phyloP scores from a whole-genome alignment of 2,113 vertebrate species.

The Dermatemys mawii region DNA sequence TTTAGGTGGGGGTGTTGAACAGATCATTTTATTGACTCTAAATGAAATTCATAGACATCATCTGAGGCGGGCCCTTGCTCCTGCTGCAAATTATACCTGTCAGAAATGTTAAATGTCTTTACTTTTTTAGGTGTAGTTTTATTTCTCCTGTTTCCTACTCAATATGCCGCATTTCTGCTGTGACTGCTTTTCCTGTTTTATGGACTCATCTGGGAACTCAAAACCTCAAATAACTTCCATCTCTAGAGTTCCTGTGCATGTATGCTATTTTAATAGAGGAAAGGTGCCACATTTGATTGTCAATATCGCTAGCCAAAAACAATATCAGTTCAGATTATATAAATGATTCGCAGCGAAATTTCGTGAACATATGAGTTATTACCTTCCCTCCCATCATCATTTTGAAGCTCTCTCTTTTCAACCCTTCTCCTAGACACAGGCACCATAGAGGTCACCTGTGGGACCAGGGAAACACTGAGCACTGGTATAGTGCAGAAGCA shows the following conservation, averaged over 20 bases:
- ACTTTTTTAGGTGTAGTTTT: not conserved
- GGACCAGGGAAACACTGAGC: not conserved
- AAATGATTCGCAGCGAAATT: not conserved
- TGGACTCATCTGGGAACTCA: not conserved
- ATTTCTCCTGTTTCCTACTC: not conserved
- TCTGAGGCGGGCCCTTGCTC: not conserved
- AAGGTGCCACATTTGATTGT: not conserved
- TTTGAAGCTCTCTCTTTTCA: not conserved
- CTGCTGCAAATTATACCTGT: not conserved
- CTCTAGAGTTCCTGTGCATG: not conserved
- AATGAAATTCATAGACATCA: not conserved
- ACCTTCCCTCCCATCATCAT: not conserved
- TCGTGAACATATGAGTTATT: not conserved
- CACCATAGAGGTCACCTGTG: fast-evolving
- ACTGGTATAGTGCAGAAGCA: fast-evolving
- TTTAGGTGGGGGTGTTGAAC: not conserved
- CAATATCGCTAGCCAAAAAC: not conserved
- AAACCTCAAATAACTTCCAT: not conserved
- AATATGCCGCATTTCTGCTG: not conserved
- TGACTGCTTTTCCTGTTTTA: not conserved
- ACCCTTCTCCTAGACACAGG: not conserved
- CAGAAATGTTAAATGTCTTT: not conserved
- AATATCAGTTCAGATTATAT: not conserved
- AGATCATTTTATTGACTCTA: not conserved
- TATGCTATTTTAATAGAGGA: not conserved